Percentiles rank a stretch among this genome's conserved stretches.
Conservation (phyloP, 2,113 vertebrate genomes). For the Serilophus lunatus region DNA sequence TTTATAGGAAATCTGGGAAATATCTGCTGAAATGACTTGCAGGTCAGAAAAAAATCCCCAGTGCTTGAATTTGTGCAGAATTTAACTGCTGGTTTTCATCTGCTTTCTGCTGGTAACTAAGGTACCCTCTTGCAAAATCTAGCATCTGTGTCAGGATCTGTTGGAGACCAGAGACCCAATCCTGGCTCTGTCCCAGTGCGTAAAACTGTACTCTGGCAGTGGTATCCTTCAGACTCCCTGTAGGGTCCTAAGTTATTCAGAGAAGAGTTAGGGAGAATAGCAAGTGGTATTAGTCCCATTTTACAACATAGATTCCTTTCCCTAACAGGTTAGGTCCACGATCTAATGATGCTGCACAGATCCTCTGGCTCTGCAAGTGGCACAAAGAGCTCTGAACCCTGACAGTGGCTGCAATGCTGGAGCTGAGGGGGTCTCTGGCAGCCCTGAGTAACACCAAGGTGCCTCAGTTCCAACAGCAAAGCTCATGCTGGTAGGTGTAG, state of each 20-base stretch:
- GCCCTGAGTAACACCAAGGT: background rate
- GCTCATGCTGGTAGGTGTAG: background rate
- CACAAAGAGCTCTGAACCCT: accelerated
- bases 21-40: background rate
- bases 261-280: background rate
- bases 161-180: background rate
- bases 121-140: background rate
- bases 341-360: background rate
- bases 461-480: background rate
- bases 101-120: background rate
- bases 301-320: background rate
- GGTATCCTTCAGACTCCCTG: background rate
- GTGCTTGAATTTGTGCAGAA: background rate
- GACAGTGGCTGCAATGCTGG: accelerated
- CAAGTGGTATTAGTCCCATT: background rate
- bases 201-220: background rate
- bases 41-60: background rate
- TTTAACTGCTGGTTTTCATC: background rate
- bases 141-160: background rate
- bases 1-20: constrained; percentile 26
- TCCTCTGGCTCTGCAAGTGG: accelerated
- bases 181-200: accelerated
- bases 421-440: background rate
- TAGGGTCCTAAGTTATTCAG: background rate
- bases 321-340: background rate